Percentiles rank a stretch among this genome's conserved stretches.
phyloP scores from a whole-genome alignment of 2,888 invertebrate genomes.

The Plebejus melissa region DNA sequence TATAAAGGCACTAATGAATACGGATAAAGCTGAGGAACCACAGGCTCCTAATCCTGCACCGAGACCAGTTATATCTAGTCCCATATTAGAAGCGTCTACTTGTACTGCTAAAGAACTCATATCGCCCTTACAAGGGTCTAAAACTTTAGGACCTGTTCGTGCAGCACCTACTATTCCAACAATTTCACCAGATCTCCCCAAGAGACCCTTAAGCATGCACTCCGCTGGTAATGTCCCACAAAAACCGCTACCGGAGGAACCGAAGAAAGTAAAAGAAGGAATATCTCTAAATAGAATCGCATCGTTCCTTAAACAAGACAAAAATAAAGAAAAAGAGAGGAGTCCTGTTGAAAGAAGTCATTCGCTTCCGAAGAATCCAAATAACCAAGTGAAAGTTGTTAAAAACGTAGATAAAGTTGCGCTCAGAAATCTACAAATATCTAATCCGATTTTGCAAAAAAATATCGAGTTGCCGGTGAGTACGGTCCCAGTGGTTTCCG shows the following conservation, averaged over 20 bases:
- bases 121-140: slow-evolving; percentile 80
- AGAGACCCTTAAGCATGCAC: slow-evolving; percentile 76
- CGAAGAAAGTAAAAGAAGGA: slow-evolving; percentile 77
- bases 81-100: slow-evolving; percentile 89
- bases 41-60: slow-evolving; percentile 80
- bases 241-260: slow-evolving; percentile 72
- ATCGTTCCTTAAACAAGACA: slow-evolving; percentile 84
- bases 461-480: slow-evolving; percentile 80
- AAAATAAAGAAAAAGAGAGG: slow-evolving; percentile 71
- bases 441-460: slow-evolving; percentile 87
- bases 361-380: slow-evolving; percentile 79
- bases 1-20: slow-evolving; percentile 64
- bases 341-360: slow-evolving; percentile 76
- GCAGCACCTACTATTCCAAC: slow-evolving; percentile 78
- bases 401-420: slow-evolving; percentile 85
- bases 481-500: slow-evolving; percentile 80
- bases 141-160: slow-evolving; percentile 79
- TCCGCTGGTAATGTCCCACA: slow-evolving; percentile 55
- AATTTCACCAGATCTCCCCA: slow-evolving; percentile 58
- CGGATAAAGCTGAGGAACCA: slow-evolving; percentile 64
- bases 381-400: slow-evolving; percentile 79
- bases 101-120: slow-evolving; percentile 87
- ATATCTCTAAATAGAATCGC: slow-evolving; percentile 85
- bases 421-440: slow-evolving; percentile 88
- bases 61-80: slow-evolving; percentile 89